Base-by-base conservation (phyloP, 2,113 vertebrate genomes). In the Motacilla tschutschensis region DNA sequence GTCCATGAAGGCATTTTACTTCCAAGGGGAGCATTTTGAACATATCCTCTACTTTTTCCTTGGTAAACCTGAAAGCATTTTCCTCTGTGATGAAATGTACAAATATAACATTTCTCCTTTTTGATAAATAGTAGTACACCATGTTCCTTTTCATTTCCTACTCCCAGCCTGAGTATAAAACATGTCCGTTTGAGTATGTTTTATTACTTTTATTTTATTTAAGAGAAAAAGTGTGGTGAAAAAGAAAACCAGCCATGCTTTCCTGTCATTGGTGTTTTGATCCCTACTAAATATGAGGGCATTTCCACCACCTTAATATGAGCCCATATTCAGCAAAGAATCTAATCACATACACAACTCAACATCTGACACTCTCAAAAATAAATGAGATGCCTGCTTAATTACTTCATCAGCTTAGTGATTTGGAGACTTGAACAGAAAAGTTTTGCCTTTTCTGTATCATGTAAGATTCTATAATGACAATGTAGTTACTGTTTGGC, bases 11-110 rank as follows among this genome's bases (percentile, higher is more conserved):
- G 72, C 71, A 55, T 87, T 88, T 92, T 60, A 67, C 29, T 92
- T 91, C 59, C 48, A 77, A 79, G 69, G n/a, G 57, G 71, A 67
- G 78, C 64, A 44, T 86, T 92, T 91, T 55, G n/a, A 82, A 90
- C 18, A 40, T 87, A 53, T 18, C 92, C 55, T 79, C 58, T 66
- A 73, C 31, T 79, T 54, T 79, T 58, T 60, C 53, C 26, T 71
- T 60, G 43, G 6, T 48, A 81, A 91, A 63, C 17, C 55, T 79
- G 38, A 41, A 88, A 83, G 41, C 25, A 57, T 79, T 90, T 90
- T 70, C 64, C 55, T 86, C 54, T 67, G 14, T 55, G 44, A 60
- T 90, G 54, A 66, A 86, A 77, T 19, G 25, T 11, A 73, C 19
- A 58, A 70, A 79, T 58, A 57, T 4, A 53, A 67, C 13, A 38